Evolutionary conservation across 2,888 invertebrate species (phyloP).

Genomic region (Trissolcus brochymenae): DNA sequence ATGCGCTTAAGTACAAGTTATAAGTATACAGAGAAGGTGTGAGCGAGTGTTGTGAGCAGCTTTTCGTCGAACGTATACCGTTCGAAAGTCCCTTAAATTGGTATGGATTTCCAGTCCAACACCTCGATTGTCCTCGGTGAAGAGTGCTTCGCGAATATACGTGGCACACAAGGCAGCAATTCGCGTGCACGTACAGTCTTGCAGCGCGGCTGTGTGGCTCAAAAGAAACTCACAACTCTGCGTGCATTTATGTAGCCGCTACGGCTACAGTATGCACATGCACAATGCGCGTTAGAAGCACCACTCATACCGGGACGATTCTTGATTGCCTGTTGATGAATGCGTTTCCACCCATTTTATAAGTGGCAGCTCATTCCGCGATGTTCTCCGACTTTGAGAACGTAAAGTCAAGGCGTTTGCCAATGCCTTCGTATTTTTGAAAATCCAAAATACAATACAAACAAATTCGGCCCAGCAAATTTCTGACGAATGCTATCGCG

Average conservation of each 20-base stretch:
- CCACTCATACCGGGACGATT: slow-evolving; percentile 61
- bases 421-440: slow-evolving; percentile 27
- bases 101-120: slow-evolving; percentile 77
- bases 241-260: slow-evolving; percentile 55
- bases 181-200: slow-evolving; percentile 41
- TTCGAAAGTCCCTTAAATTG: slow-evolving; percentile 74
- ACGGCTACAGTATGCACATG: slow-evolving; percentile 56
- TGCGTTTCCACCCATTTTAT: slow-evolving; percentile 64
- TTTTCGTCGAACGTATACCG: slow-evolving; percentile 70
- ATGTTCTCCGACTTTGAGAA: slow-evolving; percentile 61
- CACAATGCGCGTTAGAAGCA: slow-evolving; percentile 54
- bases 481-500: too few relatives aligned
- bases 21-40: slow-evolving; percentile 33
- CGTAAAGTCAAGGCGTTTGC: slow-evolving; percentile 49
- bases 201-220: slow-evolving; percentile 15
- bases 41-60: slow-evolving; percentile 63
- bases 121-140: slow-evolving; percentile 75
- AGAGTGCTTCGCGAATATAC: slow-evolving; percentile 74
- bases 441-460: too few relatives aligned
- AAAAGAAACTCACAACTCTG: slow-evolving; percentile 28
- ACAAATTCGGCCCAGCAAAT: too few relatives aligned
- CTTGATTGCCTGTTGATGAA: slow-evolving; percentile 67
- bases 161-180: slow-evolving; percentile 58
- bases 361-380: slow-evolving; percentile 70
- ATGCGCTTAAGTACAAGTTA: slow-evolving; percentile 45